Base-by-base conservation (phyloP, 2,797 vertebrate species). In the Acrossocheilus wenchowensis region DNA sequence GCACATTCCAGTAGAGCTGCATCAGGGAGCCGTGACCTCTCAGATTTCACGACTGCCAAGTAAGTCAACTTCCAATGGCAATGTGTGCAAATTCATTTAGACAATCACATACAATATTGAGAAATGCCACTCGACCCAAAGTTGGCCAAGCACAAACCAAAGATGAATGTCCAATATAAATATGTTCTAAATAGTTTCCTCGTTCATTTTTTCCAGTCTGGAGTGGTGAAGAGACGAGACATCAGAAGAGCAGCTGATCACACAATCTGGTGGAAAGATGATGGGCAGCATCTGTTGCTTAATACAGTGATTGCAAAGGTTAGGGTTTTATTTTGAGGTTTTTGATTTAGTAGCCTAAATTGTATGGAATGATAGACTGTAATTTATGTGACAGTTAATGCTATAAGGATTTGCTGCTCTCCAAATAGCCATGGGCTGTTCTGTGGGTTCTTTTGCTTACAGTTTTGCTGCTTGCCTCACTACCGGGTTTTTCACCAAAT, bases 251-350 rank as follows among this genome's bases (percentile, higher is more conserved):
- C 85, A 85, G 79, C 71, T 88, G 83, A 90, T 87, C 86, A 71
- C 90, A 88, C 91, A 90, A 72, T 36, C 74, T 64, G 34, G 52
- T 75, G 80, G 87, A 91, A 91, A 90, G 74, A 45, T 66, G 73
- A 57, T 68, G 54, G 30, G 21, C 34, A 50, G 36, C 77, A 23
- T 69, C 48, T 62, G 62, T 80, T 82, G 62, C 72, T 75, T 89
- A 66, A 78, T 83, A 66, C 19, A 86, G 26, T 82, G 39, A 64
- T 80, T 62, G 36, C 75, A 86, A 91, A 88, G 81, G 87, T 69
- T 26, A 36, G 5, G 30, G 54, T 73, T 87, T 87, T 82, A 77
- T 66, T 68, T 12, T 54, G 45, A 41, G 71, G 66, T 52, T 73
- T 72, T 45, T 73, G 74, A 80, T 43, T 54, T 34, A 26, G 11